Evolutionary conservation across 2,113 vertebrate genomes (phyloP).

Genomic region (Festucalex cinctus): DNA sequence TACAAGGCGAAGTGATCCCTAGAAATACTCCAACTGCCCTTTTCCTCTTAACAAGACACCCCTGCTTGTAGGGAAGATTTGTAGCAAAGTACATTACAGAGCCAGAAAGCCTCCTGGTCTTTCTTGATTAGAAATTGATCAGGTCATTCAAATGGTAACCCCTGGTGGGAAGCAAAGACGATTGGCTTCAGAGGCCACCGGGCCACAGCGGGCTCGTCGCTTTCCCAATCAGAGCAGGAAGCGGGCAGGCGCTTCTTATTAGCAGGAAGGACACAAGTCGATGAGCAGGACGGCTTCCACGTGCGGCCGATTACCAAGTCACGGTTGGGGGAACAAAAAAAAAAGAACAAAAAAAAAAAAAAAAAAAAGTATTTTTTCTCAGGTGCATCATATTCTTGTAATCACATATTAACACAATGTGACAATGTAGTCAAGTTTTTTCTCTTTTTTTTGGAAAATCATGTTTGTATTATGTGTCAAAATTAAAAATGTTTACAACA

Average conservation of each 20-base stretch:
- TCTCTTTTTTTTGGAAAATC: no score
- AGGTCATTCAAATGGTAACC: conserved; percentile 51
- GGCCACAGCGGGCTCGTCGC: conserved; percentile 28
- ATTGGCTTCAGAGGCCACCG: conserved; percentile 30
- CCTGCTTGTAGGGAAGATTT: conserved; percentile 31
- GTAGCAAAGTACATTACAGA: conserved; percentile 33
- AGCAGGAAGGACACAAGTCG: conserved; percentile 31
- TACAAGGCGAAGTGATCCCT: conserved; percentile 6
- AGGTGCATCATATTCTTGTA: no score
- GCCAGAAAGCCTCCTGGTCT: conserved; percentile 36
- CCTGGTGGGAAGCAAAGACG: conserved; percentile 42
- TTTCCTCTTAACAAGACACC: conserved; percentile 28
- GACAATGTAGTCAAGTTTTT: no score
- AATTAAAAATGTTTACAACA: no score
- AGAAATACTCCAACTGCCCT: conserved; percentile 21
- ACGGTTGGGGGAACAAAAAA: no score
- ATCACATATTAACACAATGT: no score
- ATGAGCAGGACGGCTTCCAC: conserved; percentile 26
- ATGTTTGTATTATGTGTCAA: no score
- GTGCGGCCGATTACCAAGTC: no score
- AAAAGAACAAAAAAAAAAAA: no score
- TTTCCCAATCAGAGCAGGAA: conserved; percentile 33
- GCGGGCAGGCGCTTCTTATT: conserved; percentile 37
- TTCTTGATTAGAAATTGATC: conserved; percentile 65
- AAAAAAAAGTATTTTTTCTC: no score